These are phyloP conservation scores for Ibycter americanus DNA, from an alignment of 2,797 vertebrate species.

Conservation along the genomic window DNA sequence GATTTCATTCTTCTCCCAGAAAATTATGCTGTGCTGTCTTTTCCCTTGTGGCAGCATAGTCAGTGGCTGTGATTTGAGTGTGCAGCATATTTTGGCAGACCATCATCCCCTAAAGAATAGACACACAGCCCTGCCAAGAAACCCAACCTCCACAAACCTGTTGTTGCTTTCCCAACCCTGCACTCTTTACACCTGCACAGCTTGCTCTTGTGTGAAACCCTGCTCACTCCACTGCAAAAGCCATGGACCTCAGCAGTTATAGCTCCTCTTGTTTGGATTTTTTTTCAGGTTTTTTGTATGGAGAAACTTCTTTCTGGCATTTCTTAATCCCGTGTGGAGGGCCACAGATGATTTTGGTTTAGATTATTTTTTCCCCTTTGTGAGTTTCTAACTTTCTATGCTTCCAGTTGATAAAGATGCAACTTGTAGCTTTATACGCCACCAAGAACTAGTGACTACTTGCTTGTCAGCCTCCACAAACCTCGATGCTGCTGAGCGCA, in stretches of 20 bases:
- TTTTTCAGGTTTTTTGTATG: rapidly evolving
- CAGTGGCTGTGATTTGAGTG: neutral
- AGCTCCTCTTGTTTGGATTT: neutral
- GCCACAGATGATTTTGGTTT: neutral
- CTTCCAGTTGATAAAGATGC: neutral
- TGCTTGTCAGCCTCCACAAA: neutral
- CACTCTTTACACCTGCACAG: neutral
- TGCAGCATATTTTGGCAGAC: neutral
- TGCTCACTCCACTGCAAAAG: neutral
- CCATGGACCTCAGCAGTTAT: neutral
- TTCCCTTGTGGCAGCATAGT: neutral
- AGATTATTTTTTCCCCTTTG: rapidly evolving
- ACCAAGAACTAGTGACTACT: neutral
- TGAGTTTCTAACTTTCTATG: neutral
- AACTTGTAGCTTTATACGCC: neutral
- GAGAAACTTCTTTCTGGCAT: neutral
- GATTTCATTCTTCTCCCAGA: neutral
- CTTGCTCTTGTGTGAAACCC: rapidly evolving
- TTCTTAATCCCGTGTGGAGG: neutral
- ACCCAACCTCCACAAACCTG: neutral
- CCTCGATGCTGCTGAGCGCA: neutral
- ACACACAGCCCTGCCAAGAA: neutral
- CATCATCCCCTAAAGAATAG: neutral
- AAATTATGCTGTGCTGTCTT: neutral
- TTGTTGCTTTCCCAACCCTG: neutral